phyloP scores from a whole-genome alignment of 2,113 vertebrate genomes.

The Myanophis thanlyinensis region DNA sequence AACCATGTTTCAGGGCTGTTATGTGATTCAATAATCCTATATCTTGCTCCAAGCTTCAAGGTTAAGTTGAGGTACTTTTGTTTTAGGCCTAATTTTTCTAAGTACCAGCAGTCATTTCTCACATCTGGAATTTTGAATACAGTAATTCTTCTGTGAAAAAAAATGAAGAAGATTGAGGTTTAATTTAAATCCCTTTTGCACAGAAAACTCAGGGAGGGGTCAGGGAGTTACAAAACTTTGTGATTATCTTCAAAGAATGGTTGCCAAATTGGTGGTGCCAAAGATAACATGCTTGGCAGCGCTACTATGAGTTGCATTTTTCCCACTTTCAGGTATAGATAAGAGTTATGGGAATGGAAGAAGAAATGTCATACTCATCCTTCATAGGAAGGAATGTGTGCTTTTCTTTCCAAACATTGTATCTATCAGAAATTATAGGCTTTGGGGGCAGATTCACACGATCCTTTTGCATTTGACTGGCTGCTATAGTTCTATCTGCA shows the following conservation, averaged over 20 bases:
- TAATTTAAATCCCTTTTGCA: constrained; percentile 1
- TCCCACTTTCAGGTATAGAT: neutral
- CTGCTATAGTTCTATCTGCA: neutral
- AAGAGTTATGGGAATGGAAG: constrained; percentile 24
- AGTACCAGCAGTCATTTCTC: neutral
- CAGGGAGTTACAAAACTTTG: neutral
- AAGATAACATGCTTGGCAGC: neutral
- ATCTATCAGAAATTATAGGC: neutral
- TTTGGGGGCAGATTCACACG: constrained; percentile 21
- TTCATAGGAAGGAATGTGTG: neutral
- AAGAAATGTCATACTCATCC: neutral
- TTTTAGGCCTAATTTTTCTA: neutral
- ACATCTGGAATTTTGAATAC: neutral
- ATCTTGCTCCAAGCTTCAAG: neutral
- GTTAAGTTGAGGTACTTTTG: neutral
- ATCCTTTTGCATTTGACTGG: neutral
- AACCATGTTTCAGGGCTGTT: neutral
- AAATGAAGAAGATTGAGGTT: neutral
- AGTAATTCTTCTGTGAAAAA: neutral
- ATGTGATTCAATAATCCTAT: neutral
- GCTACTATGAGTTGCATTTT: constrained; percentile 8
- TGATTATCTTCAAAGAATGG: neutral
- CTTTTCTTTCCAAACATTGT: constrained; percentile 33
- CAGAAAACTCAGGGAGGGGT: neutral
- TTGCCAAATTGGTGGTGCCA: neutral